Base-by-base conservation (phyloP, 2,888 invertebrate genomes). In the Morinoia aosen region DNA sequence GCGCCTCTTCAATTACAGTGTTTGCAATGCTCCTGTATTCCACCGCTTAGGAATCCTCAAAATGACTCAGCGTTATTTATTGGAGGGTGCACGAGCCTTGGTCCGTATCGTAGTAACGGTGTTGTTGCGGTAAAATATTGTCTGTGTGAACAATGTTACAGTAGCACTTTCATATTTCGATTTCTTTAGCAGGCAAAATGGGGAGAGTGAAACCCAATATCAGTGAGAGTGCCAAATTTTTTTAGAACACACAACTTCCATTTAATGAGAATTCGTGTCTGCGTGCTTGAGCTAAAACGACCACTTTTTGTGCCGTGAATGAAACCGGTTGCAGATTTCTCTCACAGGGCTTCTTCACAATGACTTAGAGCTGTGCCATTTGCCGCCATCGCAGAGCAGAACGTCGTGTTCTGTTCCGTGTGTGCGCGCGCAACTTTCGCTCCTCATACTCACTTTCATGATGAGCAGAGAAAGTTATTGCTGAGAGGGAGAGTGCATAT, bases 371-470 rank as follows among this genome's bases (percentile, higher is more conserved):
- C 76, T 33, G 76, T 33, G 33, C 25, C 25, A 76, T 33, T 76
- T 76, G 33, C 33, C 76, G 76, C 76, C 76, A 76, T 16, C 76
- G 0, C 33, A 33, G 76, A 76, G 76, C 76, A 76, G 33, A 61
- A 33, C 76, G 76, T 76, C 76, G 76, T 76, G 76, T 76, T 12
- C 76, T 76, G 76, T 76, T 76, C 76, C 76, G 76, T 76, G 76
- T 76, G 76, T 76, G 76, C 76, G 19, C 76, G 19, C 76, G 11
- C 90, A 90, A 90, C 90, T 90, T 90, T 90, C 90, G 90, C 90
- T 90, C 90, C 14, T 90, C 90, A 39, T 90, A 40, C 90, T 90
- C 90, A 40, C 40, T 90, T 90, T 90, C 90, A 90, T 90, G 93
- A 12, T 14, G 57, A 56, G 57, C 93, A 48, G 93, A 93, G 93